Evolutionary conservation across 2,113 vertebrate genomes (phyloP), one percentile per base, ranked within the genome.

Genomic region (Nothoprocta perdicaria): DNA sequence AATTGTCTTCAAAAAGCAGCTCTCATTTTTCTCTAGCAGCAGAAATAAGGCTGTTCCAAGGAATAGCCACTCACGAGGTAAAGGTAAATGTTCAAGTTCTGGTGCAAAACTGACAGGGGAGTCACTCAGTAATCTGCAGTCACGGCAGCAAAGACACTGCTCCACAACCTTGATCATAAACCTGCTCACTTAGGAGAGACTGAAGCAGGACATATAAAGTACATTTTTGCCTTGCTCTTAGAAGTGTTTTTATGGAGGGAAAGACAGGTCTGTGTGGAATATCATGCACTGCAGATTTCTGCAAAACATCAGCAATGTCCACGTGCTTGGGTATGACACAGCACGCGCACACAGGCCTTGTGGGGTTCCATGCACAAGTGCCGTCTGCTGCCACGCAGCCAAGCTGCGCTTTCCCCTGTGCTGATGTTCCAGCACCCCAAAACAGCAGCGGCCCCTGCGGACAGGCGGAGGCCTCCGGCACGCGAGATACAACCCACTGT

Each of bases 401-500:
- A 71, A 75, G 48, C 7, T 23, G 11, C 61, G 24, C 22, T 83
- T 60, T 55, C 10, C 21, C 24, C 60, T 68, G 4, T 6, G 35
- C 35, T 38, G 35, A 38, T 74, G 27, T 26, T 78, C 15, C 29
- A 62, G 18, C 10, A 67, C 82, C 66, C 81, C 45, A 78, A 62
- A 40, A 31, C 45, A 57, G 18, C 2, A 57, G 45, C 0, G 0
- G 15, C 21, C 14, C 29, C 29, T 53, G 10, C 1, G 1, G 13
- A 8, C 10, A 11, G 14, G 65, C 8, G 8, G 84, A 78, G 3
- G 7, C 63, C 31, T 63, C 58, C 10, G 18, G 12, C 79, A 29
- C 45, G 33, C 21, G 26, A 69, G 15, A 72, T 22, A 46, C 45
- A 46, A 19, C 14, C 24, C n/a, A 31, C 1, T 0, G 43, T 29